Conservation (phyloP, 2,888 invertebrate species). For the Xylocampa areola region DNA sequence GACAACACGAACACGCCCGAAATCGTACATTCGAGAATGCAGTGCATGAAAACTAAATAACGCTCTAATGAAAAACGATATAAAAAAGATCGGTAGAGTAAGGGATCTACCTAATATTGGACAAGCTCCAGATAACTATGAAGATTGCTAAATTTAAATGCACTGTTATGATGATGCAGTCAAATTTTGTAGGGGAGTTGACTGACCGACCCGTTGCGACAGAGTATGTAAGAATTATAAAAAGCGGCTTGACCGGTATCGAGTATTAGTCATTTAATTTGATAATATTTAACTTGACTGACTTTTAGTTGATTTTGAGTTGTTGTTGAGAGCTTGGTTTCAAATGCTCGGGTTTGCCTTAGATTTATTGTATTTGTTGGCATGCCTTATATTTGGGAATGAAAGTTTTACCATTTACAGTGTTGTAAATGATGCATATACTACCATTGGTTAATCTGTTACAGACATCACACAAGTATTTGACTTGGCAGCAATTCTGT, state of each 20-base stretch:
- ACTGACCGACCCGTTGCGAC: constrained; percentile 45
- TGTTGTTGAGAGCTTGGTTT: constrained; percentile 35
- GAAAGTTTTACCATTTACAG: background rate
- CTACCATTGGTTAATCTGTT: background rate
- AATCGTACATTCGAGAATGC: background rate
- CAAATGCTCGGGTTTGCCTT: background rate
- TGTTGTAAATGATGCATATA: too few relatives aligned
- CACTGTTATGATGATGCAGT: constrained; percentile 21
- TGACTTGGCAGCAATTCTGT: background rate
- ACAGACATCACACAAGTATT: background rate
- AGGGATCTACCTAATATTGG: constrained; percentile 5
- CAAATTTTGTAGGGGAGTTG: constrained; percentile 40
- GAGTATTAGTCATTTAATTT: constrained; percentile 44
- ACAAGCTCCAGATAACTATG: constrained; percentile 12
- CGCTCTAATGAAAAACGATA: constrained; percentile 2
- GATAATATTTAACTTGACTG: constrained; percentile 22
- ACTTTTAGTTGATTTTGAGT: background rate
- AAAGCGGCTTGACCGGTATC: constrained; percentile 29
- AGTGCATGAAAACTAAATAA: constrained; percentile 9
- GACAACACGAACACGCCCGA: background rate
- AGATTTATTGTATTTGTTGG: too few relatives aligned
- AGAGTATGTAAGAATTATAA: constrained; percentile 23
- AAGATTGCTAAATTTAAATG: constrained; percentile 19
- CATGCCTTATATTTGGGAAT: background rate
- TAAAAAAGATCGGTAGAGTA: constrained; percentile 1